Conservation (phyloP, 1,140 invertebrate species). For the Zaprionus gabonicus region DNA sequence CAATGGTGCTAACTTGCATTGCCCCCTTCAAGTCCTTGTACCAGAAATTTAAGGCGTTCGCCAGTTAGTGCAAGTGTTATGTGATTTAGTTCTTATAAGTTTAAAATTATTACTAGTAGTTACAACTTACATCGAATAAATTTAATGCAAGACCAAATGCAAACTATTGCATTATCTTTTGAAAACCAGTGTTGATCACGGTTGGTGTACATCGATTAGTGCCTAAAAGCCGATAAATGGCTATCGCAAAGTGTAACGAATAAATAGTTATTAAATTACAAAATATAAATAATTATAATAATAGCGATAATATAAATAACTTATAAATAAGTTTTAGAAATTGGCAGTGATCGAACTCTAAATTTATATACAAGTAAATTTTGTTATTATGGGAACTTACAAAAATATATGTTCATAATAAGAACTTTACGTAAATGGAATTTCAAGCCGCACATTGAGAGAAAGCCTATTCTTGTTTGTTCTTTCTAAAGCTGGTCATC, state of each 20-base stretch:
- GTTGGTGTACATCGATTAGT: neutral
- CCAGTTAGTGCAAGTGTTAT: slow-evolving; percentile 25
- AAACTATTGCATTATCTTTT: neutral
- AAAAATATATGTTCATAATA: too few species aligned
- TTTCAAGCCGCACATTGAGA: neutral
- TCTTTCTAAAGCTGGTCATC: neutral
- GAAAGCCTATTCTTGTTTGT: neutral
- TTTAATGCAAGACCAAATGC: neutral
- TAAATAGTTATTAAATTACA: too few species aligned
- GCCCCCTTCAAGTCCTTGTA: slow-evolving; percentile 67
- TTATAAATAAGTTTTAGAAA: too few species aligned
- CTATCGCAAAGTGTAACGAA: slow-evolving; percentile 2
- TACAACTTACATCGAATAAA: slow-evolving; percentile 7
- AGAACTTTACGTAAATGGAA: too few species aligned
- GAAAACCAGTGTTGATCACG: slow-evolving; percentile 44
- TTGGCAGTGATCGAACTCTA: too few species aligned
- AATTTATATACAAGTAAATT: too few species aligned
- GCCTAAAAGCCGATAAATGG: neutral
- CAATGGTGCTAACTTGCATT: slow-evolving; percentile 68
- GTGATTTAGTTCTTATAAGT: slow-evolving; percentile 12
- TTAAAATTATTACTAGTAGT: neutral
- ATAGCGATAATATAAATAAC: too few species aligned
- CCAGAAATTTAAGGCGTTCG: slow-evolving; percentile 47
- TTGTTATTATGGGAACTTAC: too few species aligned
- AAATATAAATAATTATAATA: too few species aligned